phyloP scores from a whole-genome alignment of 2,797 vertebrate genomes.

The Borostomias antarcticus region DNA sequence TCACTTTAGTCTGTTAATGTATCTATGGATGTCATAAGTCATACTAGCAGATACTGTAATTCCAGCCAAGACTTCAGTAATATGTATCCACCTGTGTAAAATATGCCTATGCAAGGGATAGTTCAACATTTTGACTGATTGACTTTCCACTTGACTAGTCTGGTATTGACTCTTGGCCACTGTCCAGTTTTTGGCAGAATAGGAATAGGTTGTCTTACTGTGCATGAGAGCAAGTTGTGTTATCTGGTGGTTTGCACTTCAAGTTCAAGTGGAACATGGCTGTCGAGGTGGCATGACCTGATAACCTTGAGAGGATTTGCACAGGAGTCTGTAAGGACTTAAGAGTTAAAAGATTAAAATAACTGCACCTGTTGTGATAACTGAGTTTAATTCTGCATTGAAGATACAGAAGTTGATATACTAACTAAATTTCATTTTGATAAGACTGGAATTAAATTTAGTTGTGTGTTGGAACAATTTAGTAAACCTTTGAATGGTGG shows the following conservation, averaged over 20 bases:
- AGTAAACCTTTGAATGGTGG: neutral
- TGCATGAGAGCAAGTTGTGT: neutral
- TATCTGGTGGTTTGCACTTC: neutral
- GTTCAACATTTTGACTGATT: too few relatives aligned
- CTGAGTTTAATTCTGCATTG: slow-evolving; percentile 1
- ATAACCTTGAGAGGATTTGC: slow-evolving; percentile 14
- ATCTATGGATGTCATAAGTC: too few relatives aligned
- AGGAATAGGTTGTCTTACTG: neutral
- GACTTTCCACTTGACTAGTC: neutral
- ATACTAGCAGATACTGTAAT: too few relatives aligned
- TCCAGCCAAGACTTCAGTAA: too few relatives aligned
- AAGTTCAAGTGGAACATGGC: neutral
- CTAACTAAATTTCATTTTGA: slow-evolving; percentile 1
- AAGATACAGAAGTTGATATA: neutral
- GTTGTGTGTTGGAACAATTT: neutral
- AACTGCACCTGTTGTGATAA: neutral
- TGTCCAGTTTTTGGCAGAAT: neutral
- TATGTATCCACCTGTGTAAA: too few relatives aligned
- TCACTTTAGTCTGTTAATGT: too few relatives aligned
- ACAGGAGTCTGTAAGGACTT: neutral
- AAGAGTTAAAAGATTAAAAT: too few relatives aligned
- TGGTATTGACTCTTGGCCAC: too few relatives aligned
- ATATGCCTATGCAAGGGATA: too few relatives aligned
- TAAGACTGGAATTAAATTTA: neutral
- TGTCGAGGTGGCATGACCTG: neutral